These are phyloP conservation scores for Masnerella sp. DNA, from an alignment of 2,888 invertebrate species.

Conservation along the genomic window DNA sequence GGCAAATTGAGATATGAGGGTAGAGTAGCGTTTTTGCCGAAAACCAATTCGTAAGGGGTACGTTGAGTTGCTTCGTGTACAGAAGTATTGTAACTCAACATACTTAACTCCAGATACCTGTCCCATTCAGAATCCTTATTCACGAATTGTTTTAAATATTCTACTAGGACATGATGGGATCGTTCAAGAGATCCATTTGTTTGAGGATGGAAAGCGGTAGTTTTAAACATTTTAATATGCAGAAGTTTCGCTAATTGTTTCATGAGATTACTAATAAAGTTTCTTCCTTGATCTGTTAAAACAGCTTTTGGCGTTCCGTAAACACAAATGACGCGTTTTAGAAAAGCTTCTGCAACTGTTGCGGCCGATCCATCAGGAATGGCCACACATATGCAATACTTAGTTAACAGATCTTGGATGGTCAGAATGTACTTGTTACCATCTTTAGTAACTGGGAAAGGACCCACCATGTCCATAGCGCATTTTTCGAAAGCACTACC, in stretches of 20 bases:
- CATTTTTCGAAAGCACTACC: not conserved
- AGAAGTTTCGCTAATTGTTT: not conserved
- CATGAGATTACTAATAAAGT: not conserved
- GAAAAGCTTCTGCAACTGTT: not conserved
- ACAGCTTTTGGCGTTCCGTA: not conserved
- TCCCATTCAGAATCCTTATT: not conserved
- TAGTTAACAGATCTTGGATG: slow-evolving; percentile 2
- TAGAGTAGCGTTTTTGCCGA: not conserved
- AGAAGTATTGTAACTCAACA: slow-evolving; percentile 1
- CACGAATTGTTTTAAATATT: slow-evolving; percentile 1
- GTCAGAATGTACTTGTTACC: slow-evolving; percentile 1
- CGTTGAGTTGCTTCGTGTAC: not conserved
- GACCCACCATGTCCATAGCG: slow-evolving; percentile 1
- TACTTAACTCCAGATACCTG: not conserved
- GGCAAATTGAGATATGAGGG: not conserved
- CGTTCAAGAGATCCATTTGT: not conserved
- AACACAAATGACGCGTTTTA: not conserved
- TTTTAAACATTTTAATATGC: not conserved
- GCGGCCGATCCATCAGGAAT: not conserved
- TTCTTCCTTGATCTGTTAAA: not conserved
- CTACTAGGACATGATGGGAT: not conserved
- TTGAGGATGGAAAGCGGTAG: not conserved
- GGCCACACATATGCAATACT: not conserved
- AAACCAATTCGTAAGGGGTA: not conserved
- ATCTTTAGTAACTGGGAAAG: not conserved